Percentiles rank a stretch among this genome's conserved stretches.
These are phyloP conservation scores for Rattus rattus DNA, from an alignment of 2,113 vertebrate species.

Conservation along the genomic window DNA sequence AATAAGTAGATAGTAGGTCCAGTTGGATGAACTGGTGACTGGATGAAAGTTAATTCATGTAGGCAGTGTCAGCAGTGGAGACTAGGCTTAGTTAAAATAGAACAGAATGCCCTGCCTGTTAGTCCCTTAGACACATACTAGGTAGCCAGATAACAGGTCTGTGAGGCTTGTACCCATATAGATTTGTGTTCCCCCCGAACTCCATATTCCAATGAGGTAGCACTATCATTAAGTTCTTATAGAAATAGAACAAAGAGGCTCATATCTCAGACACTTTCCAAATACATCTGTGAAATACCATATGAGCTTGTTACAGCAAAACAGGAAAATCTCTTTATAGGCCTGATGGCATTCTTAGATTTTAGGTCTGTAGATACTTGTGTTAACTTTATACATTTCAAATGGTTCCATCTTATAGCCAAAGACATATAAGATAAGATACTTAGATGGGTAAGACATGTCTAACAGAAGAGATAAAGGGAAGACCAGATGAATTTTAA, in stretches of 20 bases:
- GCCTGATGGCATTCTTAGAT: neutral
- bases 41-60: neutral
- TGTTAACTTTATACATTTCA: neutral
- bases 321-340: neutral
- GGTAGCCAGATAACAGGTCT: neutral
- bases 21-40: neutral
- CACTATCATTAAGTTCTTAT: neutral
- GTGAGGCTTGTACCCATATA: neutral
- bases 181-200: neutral
- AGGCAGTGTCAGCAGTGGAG: neutral
- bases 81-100: neutral
- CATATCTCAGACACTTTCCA: neutral
- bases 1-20: neutral
- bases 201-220: neutral
- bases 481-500: neutral
- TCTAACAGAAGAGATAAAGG: neutral
- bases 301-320: neutral
- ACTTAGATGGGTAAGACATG: neutral
- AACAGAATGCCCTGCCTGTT: neutral
- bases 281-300: neutral
- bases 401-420: neutral
- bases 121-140: neutral
- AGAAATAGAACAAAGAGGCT: neutral
- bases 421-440: neutral
- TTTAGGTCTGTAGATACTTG: neutral